A percentile compares a stretch with the other conserved stretches of the same genome.
Conservation (phyloP, 2,797 vertebrate species). For the Syngnathus rostellatus region DNA sequence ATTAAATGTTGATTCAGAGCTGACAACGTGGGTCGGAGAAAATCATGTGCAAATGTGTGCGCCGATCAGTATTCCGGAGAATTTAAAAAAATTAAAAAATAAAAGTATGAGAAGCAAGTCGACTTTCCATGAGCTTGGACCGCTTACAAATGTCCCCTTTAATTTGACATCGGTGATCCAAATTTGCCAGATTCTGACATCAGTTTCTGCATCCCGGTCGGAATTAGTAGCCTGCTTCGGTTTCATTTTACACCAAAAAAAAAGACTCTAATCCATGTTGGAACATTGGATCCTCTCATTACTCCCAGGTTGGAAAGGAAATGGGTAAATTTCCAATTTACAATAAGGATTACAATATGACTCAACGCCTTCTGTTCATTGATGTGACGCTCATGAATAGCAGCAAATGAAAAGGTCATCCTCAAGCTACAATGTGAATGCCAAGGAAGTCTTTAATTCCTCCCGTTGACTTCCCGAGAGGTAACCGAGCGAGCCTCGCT, state of each 20-base stretch:
- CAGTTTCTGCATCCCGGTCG: background rate
- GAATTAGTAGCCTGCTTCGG: background rate
- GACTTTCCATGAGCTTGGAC: no score
- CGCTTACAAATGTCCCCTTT: background rate
- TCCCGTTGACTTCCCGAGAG: constrained; percentile 11
- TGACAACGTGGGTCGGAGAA: constrained; percentile 8
- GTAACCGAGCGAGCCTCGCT: background rate
- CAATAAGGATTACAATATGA: background rate
- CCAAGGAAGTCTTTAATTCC: constrained; percentile 1
- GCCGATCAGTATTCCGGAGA: constrained; percentile 2
- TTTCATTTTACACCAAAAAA: background rate
- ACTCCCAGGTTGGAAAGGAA: background rate
- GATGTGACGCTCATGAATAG: background rate
- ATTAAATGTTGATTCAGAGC: constrained; percentile 7
- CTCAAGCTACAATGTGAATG: background rate
- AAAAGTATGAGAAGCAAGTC: no score
- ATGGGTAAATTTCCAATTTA: background rate
- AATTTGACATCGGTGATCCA: background rate
- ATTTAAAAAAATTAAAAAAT: background rate
- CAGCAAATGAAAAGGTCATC: background rate
- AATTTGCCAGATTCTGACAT: background rate
- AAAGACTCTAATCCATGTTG: background rate
- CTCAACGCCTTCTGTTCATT: background rate
- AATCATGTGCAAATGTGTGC: constrained; percentile 2
- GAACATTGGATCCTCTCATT: background rate